Conservation (phyloP, 2,888 invertebrate genomes). For the Piscicola geometra region DNA sequence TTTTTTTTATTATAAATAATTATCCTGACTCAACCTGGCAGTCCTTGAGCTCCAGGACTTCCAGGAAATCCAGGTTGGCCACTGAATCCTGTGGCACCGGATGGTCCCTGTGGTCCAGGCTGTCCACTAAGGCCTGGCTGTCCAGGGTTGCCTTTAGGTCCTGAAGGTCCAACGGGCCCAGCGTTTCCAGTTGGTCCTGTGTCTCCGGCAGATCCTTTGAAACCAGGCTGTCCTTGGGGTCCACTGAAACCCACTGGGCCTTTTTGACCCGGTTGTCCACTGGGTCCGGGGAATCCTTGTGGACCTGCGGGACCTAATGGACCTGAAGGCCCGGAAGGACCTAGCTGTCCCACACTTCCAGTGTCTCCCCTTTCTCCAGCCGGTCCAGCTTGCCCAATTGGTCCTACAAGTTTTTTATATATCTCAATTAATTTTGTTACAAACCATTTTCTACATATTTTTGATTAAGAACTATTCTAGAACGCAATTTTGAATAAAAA, state of each 20-base stretch:
- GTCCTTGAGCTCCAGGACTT: constrained; percentile 5
- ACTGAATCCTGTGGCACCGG: neutral
- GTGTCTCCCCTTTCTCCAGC: constrained; percentile 35
- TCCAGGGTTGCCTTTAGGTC: constrained; percentile 4
- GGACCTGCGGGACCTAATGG: constrained; percentile 24
- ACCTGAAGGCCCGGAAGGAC: constrained; percentile 60
- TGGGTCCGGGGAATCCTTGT: constrained; percentile 25
- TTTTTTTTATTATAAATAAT: too few species aligned
- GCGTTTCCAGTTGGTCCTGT: neutral
- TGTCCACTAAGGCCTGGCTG: constrained; percentile 7
- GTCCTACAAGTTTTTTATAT: too few species aligned
- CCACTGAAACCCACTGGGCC: constrained; percentile 39
- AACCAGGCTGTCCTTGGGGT: constrained; percentile 37
- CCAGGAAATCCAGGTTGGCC: constrained; percentile 1
- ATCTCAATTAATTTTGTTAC: too few species aligned
- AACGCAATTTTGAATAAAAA: too few species aligned
- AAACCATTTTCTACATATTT: too few species aligned
- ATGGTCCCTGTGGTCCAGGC: neutral
- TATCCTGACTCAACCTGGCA: constrained; percentile 19
- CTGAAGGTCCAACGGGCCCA: constrained; percentile 32
- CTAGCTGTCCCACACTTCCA: constrained; percentile 37
- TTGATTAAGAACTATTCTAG: too few species aligned
- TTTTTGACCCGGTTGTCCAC: constrained; percentile 27
- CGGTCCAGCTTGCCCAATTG: constrained; percentile 36
- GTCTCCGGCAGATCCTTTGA: constrained; percentile 30